A percentile compares a stretch with the other conserved stretches of the same genome.
Conservation (phyloP, 2,113 vertebrate genomes). For the Xenopus tropicalis region UCB_Xtro_10.0 CM004443.2:83261501-83262000, state of each 20-base stretch:
- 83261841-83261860: background rate
- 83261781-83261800: conserved; percentile 5
- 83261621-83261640: background rate
- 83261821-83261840: background rate
- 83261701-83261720: background rate
- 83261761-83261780: background rate
- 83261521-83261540: no score
- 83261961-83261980: no score
- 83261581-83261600: no score
- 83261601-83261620: background rate
- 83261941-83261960: no score
- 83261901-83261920: background rate
- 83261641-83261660: background rate
- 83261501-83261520: no score
- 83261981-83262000: no score
- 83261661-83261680: background rate
- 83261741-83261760: conserved; percentile 3
- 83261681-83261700: background rate
- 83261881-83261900: background rate
- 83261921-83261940: no score
- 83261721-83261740: conserved; percentile 22
- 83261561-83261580: no score
- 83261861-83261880: background rate
- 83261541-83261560: no score
- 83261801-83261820: conserved; percentile 11